A percentile compares a stretch with the other conserved stretches of the same genome.
Evolutionary conservation across 2,797 vertebrate genomes (phyloP).

Genomic region (Melanotaenia pygmaea): DNA sequence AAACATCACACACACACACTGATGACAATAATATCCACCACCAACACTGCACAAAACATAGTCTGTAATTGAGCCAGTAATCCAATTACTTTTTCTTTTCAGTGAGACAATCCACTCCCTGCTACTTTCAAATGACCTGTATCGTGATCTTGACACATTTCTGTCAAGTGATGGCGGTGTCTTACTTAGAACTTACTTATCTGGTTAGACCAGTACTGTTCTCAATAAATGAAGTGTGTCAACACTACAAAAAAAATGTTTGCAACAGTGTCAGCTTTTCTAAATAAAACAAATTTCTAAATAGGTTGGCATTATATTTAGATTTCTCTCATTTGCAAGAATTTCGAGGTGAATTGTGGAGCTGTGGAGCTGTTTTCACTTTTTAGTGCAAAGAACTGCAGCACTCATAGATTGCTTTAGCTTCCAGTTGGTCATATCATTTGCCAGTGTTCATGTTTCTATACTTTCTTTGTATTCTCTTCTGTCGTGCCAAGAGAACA

Average conservation of each 20-base stretch:
- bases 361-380: not conserved
- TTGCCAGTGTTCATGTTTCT: not conserved
- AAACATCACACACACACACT: not conserved
- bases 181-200: not conserved
- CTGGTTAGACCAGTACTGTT: constrained; percentile 13
- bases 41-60: constrained; percentile 34
- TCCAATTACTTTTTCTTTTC: not conserved
- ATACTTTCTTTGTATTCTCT: not conserved
- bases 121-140: not conserved
- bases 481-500: not conserved
- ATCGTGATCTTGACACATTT: not conserved
- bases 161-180: not conserved
- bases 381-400: not conserved
- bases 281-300: not conserved
- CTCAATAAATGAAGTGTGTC: not conserved
- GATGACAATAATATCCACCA: constrained; percentile 32
- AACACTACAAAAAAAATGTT: not conserved
- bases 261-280: not conserved
- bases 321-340: not conserved
- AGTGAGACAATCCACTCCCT: not conserved
- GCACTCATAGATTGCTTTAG: not conserved
- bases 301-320: too few relatives aligned
- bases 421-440: not conserved
- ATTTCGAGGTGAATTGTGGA: not conserved
- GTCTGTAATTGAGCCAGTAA: not conserved